Evolutionary conservation across 2,888 invertebrate genomes (phyloP).

Genomic region (Tyria jacobaeae): DNA sequence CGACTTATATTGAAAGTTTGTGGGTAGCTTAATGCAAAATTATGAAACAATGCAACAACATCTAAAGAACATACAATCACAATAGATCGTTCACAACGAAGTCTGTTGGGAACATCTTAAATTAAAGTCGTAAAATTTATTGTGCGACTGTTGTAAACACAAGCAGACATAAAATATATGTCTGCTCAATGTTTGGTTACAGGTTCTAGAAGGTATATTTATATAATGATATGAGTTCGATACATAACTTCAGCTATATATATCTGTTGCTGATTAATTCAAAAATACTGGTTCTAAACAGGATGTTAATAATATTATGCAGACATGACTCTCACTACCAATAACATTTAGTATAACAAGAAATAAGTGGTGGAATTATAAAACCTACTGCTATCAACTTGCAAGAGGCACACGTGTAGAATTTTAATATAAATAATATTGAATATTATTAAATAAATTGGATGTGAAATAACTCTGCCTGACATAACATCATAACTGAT

Average conservation of each 20-base stretch:
- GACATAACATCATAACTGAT: not conserved
- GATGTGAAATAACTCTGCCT: not conserved
- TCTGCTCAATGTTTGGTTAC: not conserved
- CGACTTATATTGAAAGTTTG: not conserved
- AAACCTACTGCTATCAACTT: constrained; percentile 5
- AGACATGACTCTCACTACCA: constrained; percentile 13
- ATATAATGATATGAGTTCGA: too few species aligned
- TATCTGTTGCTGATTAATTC: not conserved
- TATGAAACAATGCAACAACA: not conserved
- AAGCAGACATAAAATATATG: not conserved
- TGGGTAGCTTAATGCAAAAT: not conserved
- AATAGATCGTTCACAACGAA: not conserved
- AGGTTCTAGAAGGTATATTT: not conserved
- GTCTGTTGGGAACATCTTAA: not conserved
- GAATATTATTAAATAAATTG: constrained; percentile 7
- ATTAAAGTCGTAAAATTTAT: constrained; percentile 3
- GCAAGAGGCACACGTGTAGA: constrained; percentile 15
- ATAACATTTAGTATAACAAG: constrained; percentile 4
- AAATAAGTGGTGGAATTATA: constrained; percentile 3
- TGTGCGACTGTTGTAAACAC: constrained; percentile 1
- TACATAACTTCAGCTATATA: not conserved
- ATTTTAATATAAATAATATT: constrained; percentile 13
- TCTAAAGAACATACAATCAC: not conserved
- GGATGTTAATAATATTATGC: constrained; percentile 25
- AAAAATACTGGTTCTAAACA: constrained; percentile 18